phyloP scores from a whole-genome alignment of 2,888 invertebrate species.

The Colostygia pectinataria region DNA sequence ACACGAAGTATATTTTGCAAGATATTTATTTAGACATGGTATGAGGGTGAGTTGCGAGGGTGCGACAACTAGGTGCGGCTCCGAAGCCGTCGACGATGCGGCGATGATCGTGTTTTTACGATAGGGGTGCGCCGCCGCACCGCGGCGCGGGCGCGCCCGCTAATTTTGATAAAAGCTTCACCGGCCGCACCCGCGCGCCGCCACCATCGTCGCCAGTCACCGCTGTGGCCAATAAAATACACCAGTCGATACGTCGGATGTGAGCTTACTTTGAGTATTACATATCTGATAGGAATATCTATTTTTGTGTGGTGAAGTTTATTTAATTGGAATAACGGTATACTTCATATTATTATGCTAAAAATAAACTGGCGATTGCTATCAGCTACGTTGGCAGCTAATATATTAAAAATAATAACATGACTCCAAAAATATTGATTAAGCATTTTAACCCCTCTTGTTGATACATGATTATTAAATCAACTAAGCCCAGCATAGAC shows the following conservation, averaged over 20 bases:
- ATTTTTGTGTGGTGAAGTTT: no score
- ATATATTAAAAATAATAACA: no score
- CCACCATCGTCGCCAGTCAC: slow-evolving; percentile 52
- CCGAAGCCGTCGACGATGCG: slow-evolving; percentile 62
- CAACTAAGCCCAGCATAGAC: no score
- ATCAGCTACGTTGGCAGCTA: no score
- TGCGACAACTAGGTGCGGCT: slow-evolving; percentile 73
- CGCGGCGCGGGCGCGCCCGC: slow-evolving; percentile 70
- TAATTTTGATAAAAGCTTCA: slow-evolving; percentile 82
- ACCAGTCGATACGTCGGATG: slow-evolving; percentile 40
- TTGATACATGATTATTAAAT: no score
- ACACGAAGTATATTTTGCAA: slow-evolving; percentile 1
- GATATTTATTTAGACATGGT: slow-evolving; percentile 18
- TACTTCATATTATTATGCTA: no score
- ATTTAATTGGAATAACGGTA: no score
- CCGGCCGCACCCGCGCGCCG: slow-evolving; percentile 66
- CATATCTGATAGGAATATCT: no score
- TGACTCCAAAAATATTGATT: no score
- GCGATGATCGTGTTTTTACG: slow-evolving; percentile 77
- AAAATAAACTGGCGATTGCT: no score
- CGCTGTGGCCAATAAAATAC: slow-evolving; percentile 58
- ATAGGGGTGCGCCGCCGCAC: slow-evolving; percentile 63
- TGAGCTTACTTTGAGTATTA: slow-evolving; percentile 14
- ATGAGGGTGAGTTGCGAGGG: slow-evolving; percentile 60
- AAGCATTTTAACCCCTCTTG: no score